Conservation (phyloP, 1,140 invertebrate genomes). For the Drosophila rhopaloa region DNA sequence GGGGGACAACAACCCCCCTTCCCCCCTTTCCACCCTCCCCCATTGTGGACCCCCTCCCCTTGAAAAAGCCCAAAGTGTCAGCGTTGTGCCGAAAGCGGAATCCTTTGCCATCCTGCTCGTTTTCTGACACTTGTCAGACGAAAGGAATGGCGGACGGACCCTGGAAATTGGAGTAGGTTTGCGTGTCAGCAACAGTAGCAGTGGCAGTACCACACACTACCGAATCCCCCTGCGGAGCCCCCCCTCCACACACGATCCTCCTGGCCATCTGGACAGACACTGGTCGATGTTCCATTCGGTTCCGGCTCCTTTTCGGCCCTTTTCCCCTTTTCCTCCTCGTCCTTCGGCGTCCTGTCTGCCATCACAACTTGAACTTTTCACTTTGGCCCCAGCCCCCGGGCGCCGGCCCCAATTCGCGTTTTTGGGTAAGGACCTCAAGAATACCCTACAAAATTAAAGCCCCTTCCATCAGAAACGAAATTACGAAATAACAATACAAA, state of each 20-base stretch:
- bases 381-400: constrained; percentile 2
- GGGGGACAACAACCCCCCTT: background rate
- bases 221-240: background rate
- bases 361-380: constrained; percentile 47
- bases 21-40: background rate
- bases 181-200: constrained; percentile 67
- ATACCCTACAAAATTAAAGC: background rate
- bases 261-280: constrained; percentile 27
- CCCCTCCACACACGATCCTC: background rate
- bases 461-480: too few relatives aligned
- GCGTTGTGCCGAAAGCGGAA: constrained; percentile 56
- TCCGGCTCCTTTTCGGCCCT: constrained; percentile 4
- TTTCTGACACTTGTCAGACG: constrained; percentile 55
- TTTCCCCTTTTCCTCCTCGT: constrained; percentile 7
- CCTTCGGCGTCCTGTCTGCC: constrained; percentile 26
- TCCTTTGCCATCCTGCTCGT: constrained; percentile 36
- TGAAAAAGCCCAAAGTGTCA: constrained; percentile 50
- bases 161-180: constrained; percentile 79
- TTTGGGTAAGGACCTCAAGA: background rate
- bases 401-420: background rate
- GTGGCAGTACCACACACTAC: background rate
- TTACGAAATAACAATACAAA: too few relatives aligned
- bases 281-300: constrained; percentile 29
- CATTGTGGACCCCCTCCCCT: background rate
- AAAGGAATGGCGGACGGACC: constrained; percentile 26